Conservation (phyloP, 2,113 vertebrate genomes). For the Menidia beryllina region DNA sequence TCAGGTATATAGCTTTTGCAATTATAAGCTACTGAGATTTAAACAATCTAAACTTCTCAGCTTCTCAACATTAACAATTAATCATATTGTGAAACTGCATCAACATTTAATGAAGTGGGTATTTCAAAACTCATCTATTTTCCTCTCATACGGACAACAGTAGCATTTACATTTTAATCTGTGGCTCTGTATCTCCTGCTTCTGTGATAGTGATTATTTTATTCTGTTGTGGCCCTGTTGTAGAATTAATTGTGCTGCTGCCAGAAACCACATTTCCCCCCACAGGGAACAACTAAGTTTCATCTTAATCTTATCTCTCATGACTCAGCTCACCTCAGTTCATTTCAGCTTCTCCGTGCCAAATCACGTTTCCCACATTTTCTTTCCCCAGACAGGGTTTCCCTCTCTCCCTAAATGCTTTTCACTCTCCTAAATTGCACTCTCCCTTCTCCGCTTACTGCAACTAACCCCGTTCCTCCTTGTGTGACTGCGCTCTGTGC, state of each 20-base stretch:
- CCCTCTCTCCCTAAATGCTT: conserved; percentile 42
- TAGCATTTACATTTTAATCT: conserved; percentile 11
- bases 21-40: conserved; percentile 4
- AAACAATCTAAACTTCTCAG: no score
- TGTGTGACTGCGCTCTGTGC: conserved; percentile 3
- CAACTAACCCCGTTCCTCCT: conserved; percentile 11
- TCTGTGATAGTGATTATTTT: conserved; percentile 11
- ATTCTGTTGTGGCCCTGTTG: conserved; percentile 9
- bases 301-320: conserved; percentile 51
- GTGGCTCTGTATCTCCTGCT: conserved; percentile 14
- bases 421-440: conserved; percentile 29
- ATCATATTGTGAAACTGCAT: neutral
- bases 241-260: conserved; percentile 44
- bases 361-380: conserved; percentile 47
- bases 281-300: conserved; percentile 33
- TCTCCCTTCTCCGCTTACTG: conserved; percentile 10
- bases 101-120: conserved; percentile 1
- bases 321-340: conserved; percentile 56
- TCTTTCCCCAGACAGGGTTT: conserved; percentile 41
- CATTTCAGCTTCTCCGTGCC: conserved; percentile 31
- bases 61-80: neutral
- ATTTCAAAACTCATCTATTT: neutral
- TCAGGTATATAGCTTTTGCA: conserved; percentile 7
- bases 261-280: conserved; percentile 40
- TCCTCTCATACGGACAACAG: neutral